Conservation (phyloP, 1,140 invertebrate species). For the Cydia splendana region DNA sequence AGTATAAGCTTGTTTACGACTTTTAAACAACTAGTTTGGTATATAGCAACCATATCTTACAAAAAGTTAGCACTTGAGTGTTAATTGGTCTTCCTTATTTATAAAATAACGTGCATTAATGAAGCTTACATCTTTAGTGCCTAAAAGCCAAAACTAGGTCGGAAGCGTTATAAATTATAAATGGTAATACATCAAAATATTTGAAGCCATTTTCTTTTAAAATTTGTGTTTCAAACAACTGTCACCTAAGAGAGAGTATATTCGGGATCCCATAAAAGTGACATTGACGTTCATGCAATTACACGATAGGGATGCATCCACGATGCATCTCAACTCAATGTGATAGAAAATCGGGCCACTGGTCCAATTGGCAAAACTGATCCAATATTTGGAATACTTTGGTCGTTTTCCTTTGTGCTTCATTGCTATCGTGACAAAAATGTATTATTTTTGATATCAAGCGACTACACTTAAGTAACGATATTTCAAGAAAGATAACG, state of each 20-base stretch:
- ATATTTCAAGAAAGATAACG: slow-evolving; percentile 5
- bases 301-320: neutral
- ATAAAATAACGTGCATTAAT: no score
- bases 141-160: no score
- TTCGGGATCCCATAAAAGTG: neutral
- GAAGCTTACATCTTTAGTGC: no score
- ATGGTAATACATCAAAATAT: no score
- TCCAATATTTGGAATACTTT: neutral
- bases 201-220: no score
- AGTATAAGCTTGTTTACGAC: no score
- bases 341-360: neutral
- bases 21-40: no score
- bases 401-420: neutral
- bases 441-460: neutral
- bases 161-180: no score
- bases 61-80: no score
- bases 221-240: no score
- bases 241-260: neutral
- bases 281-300: neutral
- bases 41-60: no score
- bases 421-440: neutral
- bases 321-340: neutral
- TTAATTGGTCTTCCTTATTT: no score
- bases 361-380: neutral
- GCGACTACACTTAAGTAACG: neutral